These are phyloP conservation scores for Polydrusus tereticollis DNA, from an alignment of 2,888 invertebrate species.

Conservation along the genomic window DNA sequence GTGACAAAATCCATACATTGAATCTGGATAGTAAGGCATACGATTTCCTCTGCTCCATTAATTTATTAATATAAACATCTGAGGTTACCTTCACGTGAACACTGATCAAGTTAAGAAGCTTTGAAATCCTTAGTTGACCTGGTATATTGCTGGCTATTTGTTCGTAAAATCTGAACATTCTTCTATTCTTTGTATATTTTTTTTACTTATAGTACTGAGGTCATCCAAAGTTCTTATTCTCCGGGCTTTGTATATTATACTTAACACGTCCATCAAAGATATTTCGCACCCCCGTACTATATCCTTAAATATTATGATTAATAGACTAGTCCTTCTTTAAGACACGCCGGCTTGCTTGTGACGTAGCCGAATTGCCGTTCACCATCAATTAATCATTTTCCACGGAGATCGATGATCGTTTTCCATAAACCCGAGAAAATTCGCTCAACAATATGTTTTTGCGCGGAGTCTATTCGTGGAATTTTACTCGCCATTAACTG, in stretches of 20 bases:
- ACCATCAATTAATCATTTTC: conserved; percentile 45
- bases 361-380: conserved; percentile 46
- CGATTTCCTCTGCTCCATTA: background rate
- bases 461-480: conserved; percentile 14
- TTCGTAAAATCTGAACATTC: too few relatives aligned
- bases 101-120: too few relatives aligned
- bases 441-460: conserved; percentile 42
- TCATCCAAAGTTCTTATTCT: too few relatives aligned
- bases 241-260: too few relatives aligned
- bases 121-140: too few relatives aligned
- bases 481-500: conserved; percentile 41
- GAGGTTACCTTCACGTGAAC: too few relatives aligned
- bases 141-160: too few relatives aligned
- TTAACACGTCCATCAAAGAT: too few relatives aligned
- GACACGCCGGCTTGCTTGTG: conserved; percentile 44
- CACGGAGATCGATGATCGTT: conserved; percentile 40
- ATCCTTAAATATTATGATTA: conserved; percentile 24
- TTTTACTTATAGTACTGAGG: too few relatives aligned
- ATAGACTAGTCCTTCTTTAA: conserved; percentile 32
- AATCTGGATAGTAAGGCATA: background rate
- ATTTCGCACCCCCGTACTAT: conserved; percentile 12
- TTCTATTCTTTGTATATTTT: too few relatives aligned
- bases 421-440: conserved; percentile 42
- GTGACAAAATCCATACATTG: conserved; percentile 3
- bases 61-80: too few relatives aligned